Evolutionary conservation across 2,113 vertebrate genomes (phyloP), one percentile per base, ranked within the genome.

Genomic region (Lepus americanus): DNA sequence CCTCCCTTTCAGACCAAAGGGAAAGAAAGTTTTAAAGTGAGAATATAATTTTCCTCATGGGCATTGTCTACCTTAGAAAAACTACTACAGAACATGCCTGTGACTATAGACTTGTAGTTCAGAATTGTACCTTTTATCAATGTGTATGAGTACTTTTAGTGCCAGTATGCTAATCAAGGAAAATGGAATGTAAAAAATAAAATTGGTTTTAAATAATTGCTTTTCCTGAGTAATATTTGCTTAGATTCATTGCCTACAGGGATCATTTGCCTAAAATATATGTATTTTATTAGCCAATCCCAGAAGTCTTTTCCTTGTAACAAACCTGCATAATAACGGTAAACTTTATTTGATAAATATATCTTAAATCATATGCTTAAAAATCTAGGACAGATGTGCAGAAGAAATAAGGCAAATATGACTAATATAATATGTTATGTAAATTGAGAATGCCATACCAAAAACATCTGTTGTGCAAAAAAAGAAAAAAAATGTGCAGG

Each of bases 381-480:
- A 84, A 84, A 53, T 67, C 25, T 36, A 20, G 6, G 19, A 51
- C 80, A 90, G 72, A 79, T 90, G 64, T 72, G 51, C n/a, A 55
- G 14, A 51, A 90, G 29, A 94, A 89, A 94, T 73, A 51, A 22
- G 67, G 39, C 20, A 72, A 94, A 94, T 85, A 51, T 86, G 64
- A 39, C 27, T 36, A 94, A 64, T 59, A 66, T 78, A 55, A 55
- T 70, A 55, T 73, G 64, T 86, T 90, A 70, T 78, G 70, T 76
- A 94, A 84, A 78, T 69, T 63, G 63, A 51, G 19, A 76, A 8
- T 44, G n/a, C 31, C 51, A 12, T 83, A 13, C 20, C 66, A 63
- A 94, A 66, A 85, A 63, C 49, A 78, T 89, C 29, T 89, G 55
- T 29, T 61, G 25, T 23, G 2, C 29, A 63, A 64, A 53, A 70